Evolutionary conservation across 2,888 invertebrate species (phyloP).

Genomic region (Cylindroiulus punctatus): DNA sequence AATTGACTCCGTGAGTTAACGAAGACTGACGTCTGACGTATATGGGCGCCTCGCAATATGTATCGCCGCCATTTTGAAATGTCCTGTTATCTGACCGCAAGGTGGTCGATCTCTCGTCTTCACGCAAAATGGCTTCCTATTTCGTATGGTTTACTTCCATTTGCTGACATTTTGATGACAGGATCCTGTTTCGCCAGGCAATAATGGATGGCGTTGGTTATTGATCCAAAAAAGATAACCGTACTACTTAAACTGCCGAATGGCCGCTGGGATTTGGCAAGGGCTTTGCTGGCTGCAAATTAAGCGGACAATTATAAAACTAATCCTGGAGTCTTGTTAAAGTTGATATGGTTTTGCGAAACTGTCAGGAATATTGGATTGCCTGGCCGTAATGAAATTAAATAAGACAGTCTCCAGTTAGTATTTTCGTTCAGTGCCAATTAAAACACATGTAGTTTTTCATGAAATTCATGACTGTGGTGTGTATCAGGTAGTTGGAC

Average conservation of each 20-base stretch:
- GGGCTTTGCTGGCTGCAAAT: neutral
- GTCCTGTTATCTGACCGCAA: conserved; percentile 25
- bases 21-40: neutral
- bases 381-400: no score
- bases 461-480: no score
- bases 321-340: neutral
- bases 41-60: neutral
- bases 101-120: conserved; percentile 25
- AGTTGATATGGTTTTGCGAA: no score
- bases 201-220: conserved; percentile 20
- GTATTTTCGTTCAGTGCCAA: no score
- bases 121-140: neutral
- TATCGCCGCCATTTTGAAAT: neutral
- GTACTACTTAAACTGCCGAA: neutral
- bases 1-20: neutral
- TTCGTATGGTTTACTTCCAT: conserved; percentile 20
- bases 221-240: conserved; percentile 21
- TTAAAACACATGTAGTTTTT: no score
- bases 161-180: neutral
- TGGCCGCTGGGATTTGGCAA: neutral
- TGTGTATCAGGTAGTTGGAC: no score
- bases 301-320: neutral
- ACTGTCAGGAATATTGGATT: no score
- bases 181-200: neutral
- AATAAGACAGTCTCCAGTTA: no score